These are phyloP conservation scores for Hyla sarda DNA, from an alignment of 2,113 vertebrate species.

Conservation along the genomic window DNA sequence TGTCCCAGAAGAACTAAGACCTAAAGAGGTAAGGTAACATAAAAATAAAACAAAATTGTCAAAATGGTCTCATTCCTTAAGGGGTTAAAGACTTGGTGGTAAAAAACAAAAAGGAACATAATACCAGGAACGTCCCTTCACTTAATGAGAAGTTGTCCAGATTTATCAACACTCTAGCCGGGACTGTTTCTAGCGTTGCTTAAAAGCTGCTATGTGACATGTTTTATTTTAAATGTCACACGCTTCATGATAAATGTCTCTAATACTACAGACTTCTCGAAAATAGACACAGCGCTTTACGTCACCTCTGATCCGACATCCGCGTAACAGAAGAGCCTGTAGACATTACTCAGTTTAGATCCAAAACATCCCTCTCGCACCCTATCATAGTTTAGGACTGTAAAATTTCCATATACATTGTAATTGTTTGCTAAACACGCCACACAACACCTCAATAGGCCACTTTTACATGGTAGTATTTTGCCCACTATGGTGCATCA, in stretches of 20 bases:
- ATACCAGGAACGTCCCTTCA: background rate
- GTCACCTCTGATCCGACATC: background rate
- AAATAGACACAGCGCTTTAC: background rate
- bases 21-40: too few relatives aligned
- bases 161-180: background rate
- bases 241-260: background rate
- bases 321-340: background rate
- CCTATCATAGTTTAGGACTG: background rate
- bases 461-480: too few relatives aligned
- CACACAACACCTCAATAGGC: too few relatives aligned
- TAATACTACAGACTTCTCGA: background rate
- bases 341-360: background rate
- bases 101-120: background rate
- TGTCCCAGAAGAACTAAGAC: too few relatives aligned
- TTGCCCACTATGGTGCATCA: too few relatives aligned
- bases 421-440: too few relatives aligned
- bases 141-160: background rate
- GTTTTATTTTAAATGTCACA: background rate
- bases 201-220: background rate
- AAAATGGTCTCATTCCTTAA: background rate
- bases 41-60: too few relatives aligned
- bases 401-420: background rate
- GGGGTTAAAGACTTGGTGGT: background rate
- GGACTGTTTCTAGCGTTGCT: background rate
- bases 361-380: background rate